Percentiles rank a stretch among this genome's conserved stretches.
Evolutionary conservation across 1,140 invertebrate genomes (phyloP).

Genomic region (Scylla paramamosain): DNA sequence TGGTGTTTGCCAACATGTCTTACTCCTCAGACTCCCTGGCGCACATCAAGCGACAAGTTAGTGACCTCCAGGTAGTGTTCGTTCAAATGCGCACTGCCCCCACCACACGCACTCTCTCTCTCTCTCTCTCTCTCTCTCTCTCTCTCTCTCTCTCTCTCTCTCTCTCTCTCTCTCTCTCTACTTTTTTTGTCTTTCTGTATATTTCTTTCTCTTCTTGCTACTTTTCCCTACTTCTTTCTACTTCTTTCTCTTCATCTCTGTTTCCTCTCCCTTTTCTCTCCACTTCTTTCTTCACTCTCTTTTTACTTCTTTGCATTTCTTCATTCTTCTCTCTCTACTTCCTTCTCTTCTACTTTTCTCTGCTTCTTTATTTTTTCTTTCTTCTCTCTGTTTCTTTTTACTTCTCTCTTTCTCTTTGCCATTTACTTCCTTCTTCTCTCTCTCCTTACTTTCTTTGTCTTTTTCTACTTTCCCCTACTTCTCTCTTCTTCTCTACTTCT

Average conservation of each 20-base stretch:
- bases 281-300: too few species aligned
- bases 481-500: background rate
- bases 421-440: background rate
- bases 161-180: slow-evolving; percentile 12
- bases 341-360: too few species aligned
- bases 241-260: background rate
- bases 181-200: background rate
- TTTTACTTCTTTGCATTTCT: background rate
- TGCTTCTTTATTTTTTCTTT: background rate
- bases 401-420: background rate
- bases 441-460: background rate
- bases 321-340: background rate
- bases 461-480: background rate
- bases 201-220: background rate
- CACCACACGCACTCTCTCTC: background rate
- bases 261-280: background rate
- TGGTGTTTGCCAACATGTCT: slow-evolving; percentile 94
- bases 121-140: slow-evolving; percentile 21
- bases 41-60: slow-evolving; percentile 91
- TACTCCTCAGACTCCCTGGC: slow-evolving; percentile 92
- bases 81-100: slow-evolving; percentile 68
- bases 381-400: too few species aligned
- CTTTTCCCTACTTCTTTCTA: background rate
- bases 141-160: slow-evolving; percentile 8
- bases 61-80: slow-evolving; percentile 77